Percentiles rank a stretch among this genome's conserved stretches.
phyloP scores from a whole-genome alignment of 2,888 invertebrate genomes.

The Acanthosepion lycidas region DNA sequence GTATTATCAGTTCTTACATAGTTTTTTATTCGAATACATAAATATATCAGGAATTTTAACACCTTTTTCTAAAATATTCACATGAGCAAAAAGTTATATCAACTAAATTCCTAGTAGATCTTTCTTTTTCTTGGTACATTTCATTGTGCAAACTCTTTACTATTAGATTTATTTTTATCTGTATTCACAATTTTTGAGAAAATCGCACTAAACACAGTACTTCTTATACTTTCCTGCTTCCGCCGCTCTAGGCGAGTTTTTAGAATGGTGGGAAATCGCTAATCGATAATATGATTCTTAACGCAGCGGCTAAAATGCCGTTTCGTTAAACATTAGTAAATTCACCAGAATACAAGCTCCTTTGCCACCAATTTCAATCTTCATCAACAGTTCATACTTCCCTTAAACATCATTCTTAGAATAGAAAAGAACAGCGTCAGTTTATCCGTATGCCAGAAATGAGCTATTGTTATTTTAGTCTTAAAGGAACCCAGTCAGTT shows the following conservation, averaged over 20 bases:
- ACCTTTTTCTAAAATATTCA: neutral
- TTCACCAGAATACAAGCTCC: neutral
- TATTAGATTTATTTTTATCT: neutral
- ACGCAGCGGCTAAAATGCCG: neutral
- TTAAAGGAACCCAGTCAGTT: neutral
- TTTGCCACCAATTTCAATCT: neutral
- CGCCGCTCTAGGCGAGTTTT: neutral
- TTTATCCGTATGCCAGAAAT: neutral
- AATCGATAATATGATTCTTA: neutral
- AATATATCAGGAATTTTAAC: neutral
- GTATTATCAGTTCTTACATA: neutral
- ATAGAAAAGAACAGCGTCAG: neutral
- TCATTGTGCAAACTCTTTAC: neutral
- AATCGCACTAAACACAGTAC: neutral
- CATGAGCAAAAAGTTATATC: neutral
- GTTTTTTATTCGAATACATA: neutral
- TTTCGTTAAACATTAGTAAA: neutral
- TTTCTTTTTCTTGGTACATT: neutral
- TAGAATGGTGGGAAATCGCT: neutral
- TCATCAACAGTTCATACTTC: neutral
- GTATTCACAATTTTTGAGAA: neutral
- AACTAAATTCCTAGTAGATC: neutral
- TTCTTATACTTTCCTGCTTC: neutral
- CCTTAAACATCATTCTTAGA: neutral
- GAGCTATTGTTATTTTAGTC: neutral